A percentile compares a stretch with the other conserved stretches of the same genome.
Conservation (phyloP, 2,797 vertebrate species). For the Argentina silus region DNA sequence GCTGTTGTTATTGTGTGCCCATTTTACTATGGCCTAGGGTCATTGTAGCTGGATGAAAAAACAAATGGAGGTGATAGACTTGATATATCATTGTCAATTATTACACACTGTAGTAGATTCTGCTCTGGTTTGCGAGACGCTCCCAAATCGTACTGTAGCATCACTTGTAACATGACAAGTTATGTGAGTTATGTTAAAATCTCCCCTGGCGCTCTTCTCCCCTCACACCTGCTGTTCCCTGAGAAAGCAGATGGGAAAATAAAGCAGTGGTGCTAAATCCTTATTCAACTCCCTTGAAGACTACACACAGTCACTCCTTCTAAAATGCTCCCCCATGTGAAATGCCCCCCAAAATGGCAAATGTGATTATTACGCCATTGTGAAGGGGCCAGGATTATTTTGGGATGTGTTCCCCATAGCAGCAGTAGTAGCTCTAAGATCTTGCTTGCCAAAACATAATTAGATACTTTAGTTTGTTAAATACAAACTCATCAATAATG, state of each 20-base stretch:
- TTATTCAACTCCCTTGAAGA: background rate
- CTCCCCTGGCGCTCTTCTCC: conserved; percentile 31
- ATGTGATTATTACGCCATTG: background rate
- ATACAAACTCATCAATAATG: conserved; percentile 12
- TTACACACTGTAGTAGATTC: conserved; percentile 43
- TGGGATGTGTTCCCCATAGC: background rate
- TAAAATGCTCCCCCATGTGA: background rate
- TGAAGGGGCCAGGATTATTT: background rate
- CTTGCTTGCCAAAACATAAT: background rate
- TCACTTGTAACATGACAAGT: conserved; percentile 45
- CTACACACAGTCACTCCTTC: background rate
- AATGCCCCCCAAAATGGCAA: background rate
- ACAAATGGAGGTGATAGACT: conserved; percentile 34
- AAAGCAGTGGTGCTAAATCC: background rate
- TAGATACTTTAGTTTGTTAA: background rate
- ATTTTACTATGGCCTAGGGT: conserved; percentile 6
- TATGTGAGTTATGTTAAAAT: conserved; percentile 56
- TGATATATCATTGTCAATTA: conserved; percentile 32
- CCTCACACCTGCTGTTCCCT: conserved; percentile 6
- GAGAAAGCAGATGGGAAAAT: background rate
- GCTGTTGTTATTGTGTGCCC: no score
- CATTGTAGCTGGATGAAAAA: conserved; percentile 32
- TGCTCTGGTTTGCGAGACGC: background rate
- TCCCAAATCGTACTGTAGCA: conserved; percentile 21
- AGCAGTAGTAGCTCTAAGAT: background rate